Percentiles rank a stretch among this genome's conserved stretches.
phyloP scores from a whole-genome alignment of 2,113 vertebrate species.

The Gambusia holbrooki region DNA sequence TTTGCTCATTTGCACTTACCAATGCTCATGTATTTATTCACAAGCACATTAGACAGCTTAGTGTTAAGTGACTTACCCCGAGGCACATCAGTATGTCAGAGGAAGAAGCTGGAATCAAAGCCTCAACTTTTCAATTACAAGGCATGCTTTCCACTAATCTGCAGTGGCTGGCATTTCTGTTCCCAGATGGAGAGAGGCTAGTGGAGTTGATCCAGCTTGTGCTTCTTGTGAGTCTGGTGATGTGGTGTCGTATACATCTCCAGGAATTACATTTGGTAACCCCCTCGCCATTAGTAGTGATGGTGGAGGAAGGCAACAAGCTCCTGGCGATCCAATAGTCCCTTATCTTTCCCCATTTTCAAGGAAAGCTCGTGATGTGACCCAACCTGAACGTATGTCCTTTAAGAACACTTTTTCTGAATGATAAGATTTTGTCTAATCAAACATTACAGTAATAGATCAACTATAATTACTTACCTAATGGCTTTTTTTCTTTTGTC shows the following conservation, averaged over 20 bases:
- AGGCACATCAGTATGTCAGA: no score
- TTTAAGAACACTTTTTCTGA: background rate
- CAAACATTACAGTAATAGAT: background rate
- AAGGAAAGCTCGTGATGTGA: slow-evolving; percentile 38
- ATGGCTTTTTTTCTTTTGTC: slow-evolving; percentile 16
- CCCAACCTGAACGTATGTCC: slow-evolving; percentile 34
- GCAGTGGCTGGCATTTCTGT: background rate
- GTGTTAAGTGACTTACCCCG: no score
- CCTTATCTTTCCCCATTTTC: background rate
- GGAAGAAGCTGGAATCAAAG: no score
- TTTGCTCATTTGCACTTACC: no score
- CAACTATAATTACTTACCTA: background rate
- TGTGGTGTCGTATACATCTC: background rate
- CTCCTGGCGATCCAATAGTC: background rate
- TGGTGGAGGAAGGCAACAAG: background rate
- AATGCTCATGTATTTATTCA: no score
- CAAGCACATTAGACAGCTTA: no score
- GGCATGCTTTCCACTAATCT: no score
- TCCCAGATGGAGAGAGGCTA: slow-evolving; percentile 66
- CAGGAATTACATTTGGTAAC: background rate
- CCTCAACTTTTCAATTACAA: no score
- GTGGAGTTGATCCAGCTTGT: slow-evolving; percentile 52
- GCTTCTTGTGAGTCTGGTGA: slow-evolving; percentile 45
- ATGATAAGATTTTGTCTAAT: background rate
- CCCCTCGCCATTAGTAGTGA: background rate